Percentiles rank a stretch among this genome's conserved stretches.
These are phyloP conservation scores for Cryptops parisi DNA, from an alignment of 2,888 invertebrate species.

Conservation along the genomic window DNA sequence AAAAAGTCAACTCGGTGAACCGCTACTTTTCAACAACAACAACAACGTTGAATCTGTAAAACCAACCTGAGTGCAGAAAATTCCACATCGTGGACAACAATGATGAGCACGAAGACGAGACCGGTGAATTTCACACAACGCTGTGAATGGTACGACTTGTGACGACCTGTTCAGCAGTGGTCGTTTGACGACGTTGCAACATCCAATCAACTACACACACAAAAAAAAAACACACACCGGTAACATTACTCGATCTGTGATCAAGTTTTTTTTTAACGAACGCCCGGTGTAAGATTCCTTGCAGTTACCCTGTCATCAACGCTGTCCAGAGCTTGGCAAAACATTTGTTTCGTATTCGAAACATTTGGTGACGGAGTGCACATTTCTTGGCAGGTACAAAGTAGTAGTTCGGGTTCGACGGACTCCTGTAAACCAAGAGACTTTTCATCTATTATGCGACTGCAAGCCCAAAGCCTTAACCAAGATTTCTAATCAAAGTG, in stretches of 20 bases:
- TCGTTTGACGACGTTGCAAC: slow-evolving; percentile 49
- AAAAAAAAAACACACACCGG: slow-evolving; percentile 1
- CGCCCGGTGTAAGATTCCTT: neutral
- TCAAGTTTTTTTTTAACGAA: neutral
- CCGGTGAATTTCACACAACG: slow-evolving; percentile 62
- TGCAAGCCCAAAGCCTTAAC: too few species aligned
- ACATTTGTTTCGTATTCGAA: neutral
- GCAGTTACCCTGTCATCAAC: slow-evolving; percentile 16
- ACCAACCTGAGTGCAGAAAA: slow-evolving; percentile 74
- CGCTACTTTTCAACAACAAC: slow-evolving; percentile 4
- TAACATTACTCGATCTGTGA: too few species aligned
- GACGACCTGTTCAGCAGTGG: slow-evolving; percentile 30
- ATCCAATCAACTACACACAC: slow-evolving; percentile 46
- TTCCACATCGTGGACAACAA: slow-evolving; percentile 77
- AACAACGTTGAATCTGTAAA: too few species aligned
- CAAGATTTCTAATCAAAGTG: too few species aligned
- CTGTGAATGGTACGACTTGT: slow-evolving; percentile 53
- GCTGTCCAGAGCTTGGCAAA: slow-evolving; percentile 17
- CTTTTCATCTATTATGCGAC: too few species aligned
- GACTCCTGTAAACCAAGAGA: too few species aligned
- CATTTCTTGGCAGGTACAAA: slow-evolving; percentile 12
- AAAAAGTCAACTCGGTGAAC: neutral
- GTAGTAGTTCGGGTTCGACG: neutral
- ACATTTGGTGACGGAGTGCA: neutral
- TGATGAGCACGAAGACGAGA: slow-evolving; percentile 62